Percentiles rank a stretch among this genome's conserved stretches.
Evolutionary conservation across 1,140 invertebrate species (phyloP).

Genomic region (Eumaeus atala): DNA sequence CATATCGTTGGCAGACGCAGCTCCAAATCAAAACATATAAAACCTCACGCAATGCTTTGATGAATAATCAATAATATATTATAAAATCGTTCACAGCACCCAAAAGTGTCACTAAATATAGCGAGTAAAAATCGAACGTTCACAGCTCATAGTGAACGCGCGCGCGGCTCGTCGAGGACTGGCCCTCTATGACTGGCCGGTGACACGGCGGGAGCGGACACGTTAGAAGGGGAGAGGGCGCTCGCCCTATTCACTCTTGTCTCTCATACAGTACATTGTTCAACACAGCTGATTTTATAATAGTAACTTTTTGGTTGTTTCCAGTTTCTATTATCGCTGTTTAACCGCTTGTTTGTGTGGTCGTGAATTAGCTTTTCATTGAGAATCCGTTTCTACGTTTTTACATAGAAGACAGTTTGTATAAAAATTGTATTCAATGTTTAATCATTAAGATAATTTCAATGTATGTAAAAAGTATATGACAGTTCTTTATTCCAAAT

Average conservation of each 20-base stretch:
- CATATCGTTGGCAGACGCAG: background rate
- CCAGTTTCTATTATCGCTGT: conserved; percentile 12
- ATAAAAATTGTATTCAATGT: too few relatives aligned
- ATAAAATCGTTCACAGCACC: conserved; percentile 2
- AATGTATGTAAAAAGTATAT: too few relatives aligned
- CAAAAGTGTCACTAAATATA: conserved; percentile 3
- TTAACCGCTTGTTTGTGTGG: conserved; percentile 10
- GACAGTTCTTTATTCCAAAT: too few relatives aligned
- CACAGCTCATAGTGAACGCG: conserved; percentile 6
- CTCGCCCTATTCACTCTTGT: conserved; percentile 7
- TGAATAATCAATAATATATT: conserved; percentile 3
- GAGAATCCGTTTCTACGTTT: background rate
- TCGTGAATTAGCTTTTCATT: background rate
- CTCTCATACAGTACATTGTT: conserved; percentile 6
- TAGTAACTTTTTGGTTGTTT: conserved; percentile 26
- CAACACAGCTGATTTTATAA: conserved; percentile 26
- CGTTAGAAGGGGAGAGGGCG: conserved; percentile 10
- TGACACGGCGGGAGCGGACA: conserved; percentile 1
- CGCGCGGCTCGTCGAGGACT: conserved; percentile 12
- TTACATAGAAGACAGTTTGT: too few relatives aligned
- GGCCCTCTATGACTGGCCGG: background rate
- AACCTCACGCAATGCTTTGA: conserved; percentile 6
- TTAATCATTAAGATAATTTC: too few relatives aligned
- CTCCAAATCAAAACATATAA: background rate
- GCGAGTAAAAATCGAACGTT: background rate